Base-by-base conservation (phyloP, 2,888 invertebrate genomes). In the Epicampocera succincta region DNA sequence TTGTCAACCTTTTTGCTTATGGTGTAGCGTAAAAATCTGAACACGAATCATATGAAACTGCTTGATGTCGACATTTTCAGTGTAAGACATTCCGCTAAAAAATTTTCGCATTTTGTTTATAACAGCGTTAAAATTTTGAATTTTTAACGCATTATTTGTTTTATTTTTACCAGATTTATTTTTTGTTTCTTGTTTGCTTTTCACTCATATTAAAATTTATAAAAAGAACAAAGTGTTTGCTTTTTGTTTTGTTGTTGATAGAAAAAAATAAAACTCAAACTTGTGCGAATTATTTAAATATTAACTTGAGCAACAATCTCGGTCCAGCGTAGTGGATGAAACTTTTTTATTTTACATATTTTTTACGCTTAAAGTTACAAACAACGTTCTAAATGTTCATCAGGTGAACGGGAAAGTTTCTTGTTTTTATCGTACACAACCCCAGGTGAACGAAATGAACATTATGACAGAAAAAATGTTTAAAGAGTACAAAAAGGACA, bases 81-180 rank as follows among this genome's bases (percentile, higher is more conserved):
- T 50, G 46, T 50, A 29, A 68, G 17, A 46, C 54, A 46, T 25
- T 46, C 3, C 3, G 50, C 40, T 48, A 33, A 58, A 13, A 40
- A 5, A 19, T 19, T 40, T 40, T 3, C 25, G 33, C 17, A 38
- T 42, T 72, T 76, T 69, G 38, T 69, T 69, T 81, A 44, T 73
- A 21, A 25, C 73, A 19, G 63, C 74, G 81, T 54, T 63, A 52
- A 69, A 73, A 74, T 74, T 82, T 44, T 12, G 46, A 65, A 73
- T 73, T 74, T 81, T 69, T 65, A 73, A 74, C 65, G 69, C 65
- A 78, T 78, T 82, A 52, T 69, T 82, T 74, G 68, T 76, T 48
- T 54, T 29, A 19, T 60, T 46, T 66, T 65, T 33, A 33, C 0
- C 44, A 68, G 33, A 44, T 68, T 77, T 25, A n/a, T 42, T 58